Conservation (phyloP, 2,888 invertebrate species). For the Salpingus planirostris region DNA sequence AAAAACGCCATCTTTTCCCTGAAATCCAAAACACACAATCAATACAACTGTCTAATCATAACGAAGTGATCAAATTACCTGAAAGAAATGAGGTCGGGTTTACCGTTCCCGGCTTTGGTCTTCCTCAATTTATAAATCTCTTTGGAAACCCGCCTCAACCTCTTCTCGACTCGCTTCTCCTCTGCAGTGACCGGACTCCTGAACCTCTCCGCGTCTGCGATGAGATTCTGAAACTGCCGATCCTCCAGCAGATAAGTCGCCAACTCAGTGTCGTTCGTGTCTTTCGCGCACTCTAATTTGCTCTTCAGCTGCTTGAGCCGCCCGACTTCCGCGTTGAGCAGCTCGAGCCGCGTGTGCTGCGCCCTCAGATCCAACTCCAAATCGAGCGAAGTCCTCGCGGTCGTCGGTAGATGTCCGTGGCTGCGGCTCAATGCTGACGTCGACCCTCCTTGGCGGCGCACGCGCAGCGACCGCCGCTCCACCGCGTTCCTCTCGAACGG, state of each 20-base stretch:
- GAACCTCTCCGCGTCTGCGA: constrained; percentile 48
- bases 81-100: constrained; percentile 86
- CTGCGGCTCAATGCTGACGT: constrained; percentile 42
- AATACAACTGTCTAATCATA: constrained; percentile 1
- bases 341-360: constrained; percentile 75
- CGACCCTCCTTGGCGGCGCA: constrained; percentile 52
- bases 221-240: constrained; percentile 70
- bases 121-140: constrained; percentile 87
- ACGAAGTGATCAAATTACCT: constrained; percentile 53
- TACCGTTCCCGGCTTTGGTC: constrained; percentile 77
- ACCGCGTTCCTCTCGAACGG: constrained; percentile 88
- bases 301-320: constrained; percentile 75
- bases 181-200: constrained; percentile 49
- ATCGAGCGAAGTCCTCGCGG: constrained; percentile 81
- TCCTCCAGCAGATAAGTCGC: constrained; percentile 84
- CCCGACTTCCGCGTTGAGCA: constrained; percentile 75
- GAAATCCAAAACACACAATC: constrained; percentile 35
- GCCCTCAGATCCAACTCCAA: constrained; percentile 87
- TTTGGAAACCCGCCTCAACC: constrained; percentile 78
- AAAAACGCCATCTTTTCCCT: constrained; percentile 98
- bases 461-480: constrained; percentile 83
- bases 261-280: constrained; percentile 70
- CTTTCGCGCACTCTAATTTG: constrained; percentile 73
- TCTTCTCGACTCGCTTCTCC: constrained; percentile 65
- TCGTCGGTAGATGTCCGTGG: constrained; percentile 49